phyloP scores from a whole-genome alignment of 2,888 invertebrate species.

The Pterobdella sp. region DNA sequence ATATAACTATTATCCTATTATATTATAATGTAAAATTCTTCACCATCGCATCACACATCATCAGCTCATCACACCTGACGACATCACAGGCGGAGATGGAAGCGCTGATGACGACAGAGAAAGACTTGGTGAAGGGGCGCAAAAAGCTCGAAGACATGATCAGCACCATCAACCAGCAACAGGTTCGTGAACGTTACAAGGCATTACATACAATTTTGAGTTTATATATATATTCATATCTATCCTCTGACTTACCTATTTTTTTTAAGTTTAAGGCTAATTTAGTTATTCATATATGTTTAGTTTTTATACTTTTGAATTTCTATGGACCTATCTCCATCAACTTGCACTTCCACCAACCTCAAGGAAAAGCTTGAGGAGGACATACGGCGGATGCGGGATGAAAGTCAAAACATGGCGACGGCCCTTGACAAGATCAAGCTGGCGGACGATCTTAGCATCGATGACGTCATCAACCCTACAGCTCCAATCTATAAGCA shows the following conservation, averaged over 20 bases:
- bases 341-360: neutral
- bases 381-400: slow-evolving; percentile 72
- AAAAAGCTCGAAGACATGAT: slow-evolving; percentile 71
- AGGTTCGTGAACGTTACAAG: no score
- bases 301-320: neutral
- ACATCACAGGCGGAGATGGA: slow-evolving; percentile 51
- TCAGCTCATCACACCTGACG: no score
- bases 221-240: no score
- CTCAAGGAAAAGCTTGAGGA: slow-evolving; percentile 61
- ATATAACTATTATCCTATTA: neutral
- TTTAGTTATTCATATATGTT: neutral
- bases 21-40: slow-evolving; percentile 10
- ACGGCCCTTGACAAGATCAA: slow-evolving; percentile 45
- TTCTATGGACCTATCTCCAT: neutral
- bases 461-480: slow-evolving; percentile 92
- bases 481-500: slow-evolving; percentile 91
- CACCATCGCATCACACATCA: no score
- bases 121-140: slow-evolving; percentile 61
- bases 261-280: no score
- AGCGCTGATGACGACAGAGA: slow-evolving; percentile 47
- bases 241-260: no score
- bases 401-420: slow-evolving; percentile 52
- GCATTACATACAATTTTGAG: no score
- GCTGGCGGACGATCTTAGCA: slow-evolving; percentile 56
- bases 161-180: slow-evolving; percentile 56